Conservation (phyloP, 1,140 invertebrate species). For the Catajapyx aquilonaris region DNA sequence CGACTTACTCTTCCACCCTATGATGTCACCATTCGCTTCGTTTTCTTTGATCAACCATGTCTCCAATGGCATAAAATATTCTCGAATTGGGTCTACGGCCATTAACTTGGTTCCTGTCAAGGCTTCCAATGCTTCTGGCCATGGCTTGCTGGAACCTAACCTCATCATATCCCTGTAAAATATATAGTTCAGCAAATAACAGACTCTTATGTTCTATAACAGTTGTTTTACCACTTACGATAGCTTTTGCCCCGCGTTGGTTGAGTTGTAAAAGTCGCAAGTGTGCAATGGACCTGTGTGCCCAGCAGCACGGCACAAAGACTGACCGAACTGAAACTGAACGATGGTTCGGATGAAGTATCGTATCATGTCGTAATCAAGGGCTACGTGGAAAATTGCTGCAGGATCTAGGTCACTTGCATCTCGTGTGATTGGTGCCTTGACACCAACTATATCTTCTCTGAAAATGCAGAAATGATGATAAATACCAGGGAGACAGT, state of each 20-base stretch:
- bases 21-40: conserved; percentile 10
- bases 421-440: conserved; percentile 40
- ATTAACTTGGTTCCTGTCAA: conserved; percentile 22
- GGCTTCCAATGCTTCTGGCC: conserved; percentile 25
- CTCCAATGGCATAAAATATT: conserved; percentile 31
- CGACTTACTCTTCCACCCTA: no score
- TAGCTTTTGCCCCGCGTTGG: conserved; percentile 44
- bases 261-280: conserved; percentile 57
- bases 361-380: conserved; percentile 52
- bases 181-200: no score
- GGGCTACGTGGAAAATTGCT: conserved; percentile 58
- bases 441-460: conserved; percentile 36
- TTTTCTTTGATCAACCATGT: conserved; percentile 27
- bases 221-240: conserved; percentile 24
- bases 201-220: no score
- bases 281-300: conserved; percentile 52
- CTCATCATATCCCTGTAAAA: conserved; percentile 21
- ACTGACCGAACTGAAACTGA: conserved; percentile 71
- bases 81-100: conserved; percentile 23
- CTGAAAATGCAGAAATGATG: conserved; percentile 7
- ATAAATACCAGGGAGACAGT: no score
- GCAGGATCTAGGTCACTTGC: conserved; percentile 60
- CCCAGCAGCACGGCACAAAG: conserved; percentile 47
- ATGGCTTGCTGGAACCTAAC: conserved; percentile 25
- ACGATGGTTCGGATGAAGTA: conserved; percentile 66